These are phyloP conservation scores for Piprites chloris DNA, from an alignment of 2,113 vertebrate genomes.

Conservation along the genomic window DNA sequence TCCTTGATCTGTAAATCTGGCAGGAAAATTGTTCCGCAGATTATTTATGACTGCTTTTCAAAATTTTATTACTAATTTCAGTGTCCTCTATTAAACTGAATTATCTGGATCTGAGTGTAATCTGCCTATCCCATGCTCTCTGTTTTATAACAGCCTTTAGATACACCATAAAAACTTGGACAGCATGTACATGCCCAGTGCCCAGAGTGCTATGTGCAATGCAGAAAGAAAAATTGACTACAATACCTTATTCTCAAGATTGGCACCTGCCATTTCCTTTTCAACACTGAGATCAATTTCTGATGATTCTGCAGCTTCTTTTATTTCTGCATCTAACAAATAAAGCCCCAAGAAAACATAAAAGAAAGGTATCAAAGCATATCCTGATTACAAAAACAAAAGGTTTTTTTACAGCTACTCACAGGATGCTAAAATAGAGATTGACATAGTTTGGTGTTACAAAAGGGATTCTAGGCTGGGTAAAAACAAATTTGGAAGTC, in stretches of 20 bases:
- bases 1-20: not conserved
- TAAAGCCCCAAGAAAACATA: not conserved
- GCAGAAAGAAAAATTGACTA: not conserved
- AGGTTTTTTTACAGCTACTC: not conserved
- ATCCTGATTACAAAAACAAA: not conserved
- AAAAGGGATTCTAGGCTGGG: not conserved
- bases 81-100: not conserved
- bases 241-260: constrained; percentile 71
- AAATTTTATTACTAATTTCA: not conserved
- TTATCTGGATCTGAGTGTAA: not conserved
- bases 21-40: not conserved
- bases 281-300: constrained; percentile 31
- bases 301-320: constrained; percentile 52
- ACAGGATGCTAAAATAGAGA: not conserved
- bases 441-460: not conserved
- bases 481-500: not conserved
- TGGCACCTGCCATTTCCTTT: constrained; percentile 27
- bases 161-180: not conserved
- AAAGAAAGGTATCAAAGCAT: constrained; percentile 18
- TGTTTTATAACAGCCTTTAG: not conserved
- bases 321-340: constrained; percentile 62
- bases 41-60: not conserved
- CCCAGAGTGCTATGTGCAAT: not conserved
- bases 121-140: not conserved
- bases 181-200: not conserved